Evolutionary conservation across 2,113 vertebrate species (phyloP).

Genomic region (Dicerorhinus sumatrensis): DNA sequence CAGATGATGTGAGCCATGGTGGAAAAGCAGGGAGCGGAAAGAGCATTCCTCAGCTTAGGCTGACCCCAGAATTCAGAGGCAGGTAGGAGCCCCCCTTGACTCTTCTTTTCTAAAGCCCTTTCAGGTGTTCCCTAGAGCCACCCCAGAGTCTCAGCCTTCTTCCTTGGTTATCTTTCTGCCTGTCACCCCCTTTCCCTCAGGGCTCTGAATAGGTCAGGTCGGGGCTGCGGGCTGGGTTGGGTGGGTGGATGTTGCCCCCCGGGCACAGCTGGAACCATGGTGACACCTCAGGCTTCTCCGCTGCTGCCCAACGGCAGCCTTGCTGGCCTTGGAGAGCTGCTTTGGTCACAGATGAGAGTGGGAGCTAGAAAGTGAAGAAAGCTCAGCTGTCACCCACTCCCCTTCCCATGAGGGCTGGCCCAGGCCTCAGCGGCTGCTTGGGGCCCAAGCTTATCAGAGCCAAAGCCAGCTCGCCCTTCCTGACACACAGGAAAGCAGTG

Average conservation of each 20-base stretch:
- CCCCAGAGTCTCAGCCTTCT: neutral
- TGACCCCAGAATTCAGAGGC: neutral
- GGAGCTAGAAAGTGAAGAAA: neutral
- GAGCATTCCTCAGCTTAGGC: neutral
- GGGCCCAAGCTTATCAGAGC: neutral
- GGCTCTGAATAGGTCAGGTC: neutral
- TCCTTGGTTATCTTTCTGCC: neutral
- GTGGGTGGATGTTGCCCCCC: neutral
- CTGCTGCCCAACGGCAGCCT: neutral
- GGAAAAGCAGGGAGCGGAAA: neutral
- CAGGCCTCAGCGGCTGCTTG: neutral
- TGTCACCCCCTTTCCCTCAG: neutral
- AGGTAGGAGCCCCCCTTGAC: neutral
- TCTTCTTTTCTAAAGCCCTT: neutral
- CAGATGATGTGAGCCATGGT: fast-evolving
- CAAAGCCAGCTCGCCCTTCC: constrained; percentile 43
- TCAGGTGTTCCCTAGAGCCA: neutral
- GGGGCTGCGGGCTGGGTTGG: neutral
- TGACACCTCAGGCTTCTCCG: neutral
- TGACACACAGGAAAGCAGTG: constrained; percentile 37
- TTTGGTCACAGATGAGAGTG: neutral
- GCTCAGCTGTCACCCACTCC: neutral
- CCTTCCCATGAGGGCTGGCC: neutral
- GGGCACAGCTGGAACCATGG: neutral
- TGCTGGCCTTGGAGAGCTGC: neutral